These are phyloP conservation scores for Cherax quadricarinatus DNA, from an alignment of 1,140 invertebrate genomes.

Conservation along the genomic window DNA sequence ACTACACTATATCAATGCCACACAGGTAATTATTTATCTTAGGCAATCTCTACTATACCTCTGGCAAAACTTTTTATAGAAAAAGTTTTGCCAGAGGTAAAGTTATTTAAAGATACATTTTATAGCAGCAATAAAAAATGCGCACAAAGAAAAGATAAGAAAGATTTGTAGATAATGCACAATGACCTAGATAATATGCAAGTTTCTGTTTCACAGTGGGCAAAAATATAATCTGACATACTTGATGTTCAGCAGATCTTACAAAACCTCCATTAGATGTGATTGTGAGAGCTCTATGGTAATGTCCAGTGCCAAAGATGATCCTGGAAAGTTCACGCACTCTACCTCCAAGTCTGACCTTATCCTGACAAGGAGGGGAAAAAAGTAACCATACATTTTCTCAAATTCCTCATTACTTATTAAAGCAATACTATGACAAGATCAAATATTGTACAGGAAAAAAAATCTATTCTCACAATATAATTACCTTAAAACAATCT, in stretches of 20 bases:
- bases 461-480: neutral
- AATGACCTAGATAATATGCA: no score
- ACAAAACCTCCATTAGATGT: slow-evolving; percentile 54
- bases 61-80: no score
- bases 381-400: neutral
- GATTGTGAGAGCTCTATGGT: slow-evolving; percentile 44
- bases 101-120: no score
- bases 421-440: neutral
- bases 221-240: neutral
- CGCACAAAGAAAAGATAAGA: no score
- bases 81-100: no score
- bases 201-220: no score
- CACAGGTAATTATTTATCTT: no score
- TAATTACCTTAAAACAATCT: slow-evolving; percentile 43
- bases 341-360: slow-evolving; percentile 32
- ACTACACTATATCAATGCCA: no score
- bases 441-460: neutral
- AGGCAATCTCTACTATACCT: no score
- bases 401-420: neutral
- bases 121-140: no score
- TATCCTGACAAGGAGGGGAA: slow-evolving; percentile 27
- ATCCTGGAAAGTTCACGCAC: slow-evolving; percentile 35
- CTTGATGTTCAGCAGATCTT: slow-evolving; percentile 52
- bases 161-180: no score
- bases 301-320: slow-evolving; percentile 53